Evolutionary conservation across 2,888 invertebrate genomes (phyloP), one percentile per base, ranked within the genome.

Genomic region (Homarus gammarus): DNA sequence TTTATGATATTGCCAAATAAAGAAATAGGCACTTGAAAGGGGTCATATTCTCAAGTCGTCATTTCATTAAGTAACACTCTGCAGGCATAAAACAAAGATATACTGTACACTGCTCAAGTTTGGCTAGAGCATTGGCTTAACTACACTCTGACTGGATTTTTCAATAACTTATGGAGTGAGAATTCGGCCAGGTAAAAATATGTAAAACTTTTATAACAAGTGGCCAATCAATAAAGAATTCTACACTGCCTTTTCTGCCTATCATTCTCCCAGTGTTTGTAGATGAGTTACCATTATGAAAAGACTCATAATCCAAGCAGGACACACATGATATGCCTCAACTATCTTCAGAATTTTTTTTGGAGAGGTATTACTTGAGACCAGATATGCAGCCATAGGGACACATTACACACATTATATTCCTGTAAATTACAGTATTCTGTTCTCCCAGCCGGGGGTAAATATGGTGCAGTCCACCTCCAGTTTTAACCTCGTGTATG

Each of bases 201-300:
- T 44, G 36, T 15, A 75, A 3, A 75, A 8, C 70, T 75, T 75
- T 75, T 75, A 44, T 75, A 75, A 75, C 22, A 75, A 75, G 75
- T 75, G 44, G 75, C 44, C 75, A 75, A n/a, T 75, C 44, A 75
- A 75, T 75, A 75, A 75, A 75, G 75, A 75, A 75, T 75, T 75
- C 44, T 75, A 75, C 75, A 75, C 75, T 75, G 75, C 75, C 75
- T 31, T 49, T n/a, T 18, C 44, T 75, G 10, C 5, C 6, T 27
- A 44, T 75, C 27, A 64, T 5, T 64, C 27, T 64, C n/a, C n/a
- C 3, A 15, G 15, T 70, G 38, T 27, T 5, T 70, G 31, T 70
- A 27, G n/a, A 68, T 68, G n/a, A n/a, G n/a, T n/a, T n/a, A n/a
- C n/a, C n/a, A n/a, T n/a, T n/a, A n/a, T n/a, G n/a, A n/a, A n/a